Conservation (phyloP, 2,113 vertebrate species). For the Nipponia nippon region DNA sequence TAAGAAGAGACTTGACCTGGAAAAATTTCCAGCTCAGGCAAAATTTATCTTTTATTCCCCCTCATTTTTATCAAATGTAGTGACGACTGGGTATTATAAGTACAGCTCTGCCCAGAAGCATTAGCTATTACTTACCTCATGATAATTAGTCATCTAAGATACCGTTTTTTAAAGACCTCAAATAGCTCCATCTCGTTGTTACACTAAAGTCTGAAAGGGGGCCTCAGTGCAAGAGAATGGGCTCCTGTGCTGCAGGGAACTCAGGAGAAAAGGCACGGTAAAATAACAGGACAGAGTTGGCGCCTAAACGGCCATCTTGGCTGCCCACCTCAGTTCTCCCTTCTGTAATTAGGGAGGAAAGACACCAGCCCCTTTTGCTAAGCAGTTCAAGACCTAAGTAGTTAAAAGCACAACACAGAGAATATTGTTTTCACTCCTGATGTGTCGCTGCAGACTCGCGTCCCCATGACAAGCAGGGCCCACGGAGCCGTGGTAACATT, state of each 20-base stretch:
- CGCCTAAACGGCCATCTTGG: rapidly evolving
- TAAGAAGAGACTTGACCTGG: slow-evolving; percentile 49
- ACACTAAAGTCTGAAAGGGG: background rate
- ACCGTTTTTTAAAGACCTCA: background rate
- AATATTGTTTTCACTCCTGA: background rate
- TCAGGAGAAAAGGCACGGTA: background rate
- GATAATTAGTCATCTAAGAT: background rate
- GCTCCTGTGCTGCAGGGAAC: background rate
- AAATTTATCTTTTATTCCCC: background rate
- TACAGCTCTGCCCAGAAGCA: slow-evolving; percentile 36
- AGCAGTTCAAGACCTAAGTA: background rate
- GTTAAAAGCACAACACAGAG: background rate
- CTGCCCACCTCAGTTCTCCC: background rate
- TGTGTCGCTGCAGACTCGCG: rapidly evolving
- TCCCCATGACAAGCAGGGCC: rapidly evolving
- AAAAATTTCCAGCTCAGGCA: slow-evolving; percentile 22
- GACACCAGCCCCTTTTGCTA: background rate
- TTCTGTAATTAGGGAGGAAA: background rate
- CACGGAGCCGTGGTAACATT: rapidly evolving
- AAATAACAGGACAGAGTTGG: background rate
- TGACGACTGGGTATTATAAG: background rate
- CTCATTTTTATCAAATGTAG: background rate
- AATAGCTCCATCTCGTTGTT: background rate
- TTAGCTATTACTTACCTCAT: slow-evolving; percentile 1
- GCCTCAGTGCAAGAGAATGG: background rate